A percentile compares a stretch with the other conserved stretches of the same genome.
Conservation (phyloP, 2,113 vertebrate genomes). For the Cyprinus carpio region DNA sequence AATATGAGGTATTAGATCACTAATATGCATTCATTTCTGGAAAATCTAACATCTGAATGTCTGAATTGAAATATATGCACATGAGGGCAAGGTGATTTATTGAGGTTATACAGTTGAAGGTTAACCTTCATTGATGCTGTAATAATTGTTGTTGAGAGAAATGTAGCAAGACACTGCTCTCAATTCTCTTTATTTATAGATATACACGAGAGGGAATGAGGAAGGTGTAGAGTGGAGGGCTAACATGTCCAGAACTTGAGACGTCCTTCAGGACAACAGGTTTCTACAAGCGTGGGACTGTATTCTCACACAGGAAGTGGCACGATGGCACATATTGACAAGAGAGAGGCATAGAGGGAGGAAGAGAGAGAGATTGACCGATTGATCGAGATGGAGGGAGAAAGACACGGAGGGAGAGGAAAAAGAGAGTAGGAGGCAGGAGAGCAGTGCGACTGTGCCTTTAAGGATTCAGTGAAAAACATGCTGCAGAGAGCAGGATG, state of each 20-base stretch:
- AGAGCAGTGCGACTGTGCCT: conserved; percentile 44
- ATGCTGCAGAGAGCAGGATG: conserved; percentile 55
- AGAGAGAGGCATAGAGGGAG: conserved; percentile 47
- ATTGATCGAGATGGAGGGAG: conserved; percentile 13
- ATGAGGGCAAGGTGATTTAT: background rate
- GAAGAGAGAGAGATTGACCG: conserved; percentile 33
- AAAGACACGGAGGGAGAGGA: conserved; percentile 34
- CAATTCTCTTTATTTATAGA: conserved; percentile 7
- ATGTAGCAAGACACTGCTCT: conserved; percentile 6
- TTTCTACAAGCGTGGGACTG: conserved; percentile 3
- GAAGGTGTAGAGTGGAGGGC: background rate
- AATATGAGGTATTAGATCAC: background rate
- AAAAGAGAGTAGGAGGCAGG: background rate
- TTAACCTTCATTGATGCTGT: background rate
- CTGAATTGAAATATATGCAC: background rate
- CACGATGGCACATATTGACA: conserved; percentile 36
- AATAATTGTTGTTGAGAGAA: background rate
- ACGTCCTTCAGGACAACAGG: conserved; percentile 29
- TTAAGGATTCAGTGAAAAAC: conserved; percentile 56
- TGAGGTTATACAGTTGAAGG: background rate
- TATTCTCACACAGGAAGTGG: conserved; percentile 48
- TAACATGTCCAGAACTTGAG: conserved; percentile 11
- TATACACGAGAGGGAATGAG: background rate
- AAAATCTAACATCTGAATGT: background rate
- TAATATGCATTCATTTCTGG: background rate